Evolutionary conservation across 2,888 invertebrate species (phyloP), one percentile per base, ranked within the genome.

Genomic region (Chromoteleia sp.): DNA sequence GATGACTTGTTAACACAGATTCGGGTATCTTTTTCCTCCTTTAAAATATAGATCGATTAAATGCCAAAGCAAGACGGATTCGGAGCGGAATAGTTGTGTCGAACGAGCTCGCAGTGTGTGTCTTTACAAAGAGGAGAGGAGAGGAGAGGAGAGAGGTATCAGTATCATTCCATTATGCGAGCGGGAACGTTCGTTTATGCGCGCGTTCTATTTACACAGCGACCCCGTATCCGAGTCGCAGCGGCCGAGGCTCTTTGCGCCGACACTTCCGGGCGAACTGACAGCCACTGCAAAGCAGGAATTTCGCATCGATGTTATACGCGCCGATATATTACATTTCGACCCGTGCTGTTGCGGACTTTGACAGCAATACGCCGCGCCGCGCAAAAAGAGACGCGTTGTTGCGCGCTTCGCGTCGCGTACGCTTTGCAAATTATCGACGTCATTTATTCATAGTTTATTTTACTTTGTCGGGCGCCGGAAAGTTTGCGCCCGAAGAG

Each of bases 271-370:
- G 65, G 61, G 17, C 58, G 15, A 58, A 36, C 56, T 48, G 75
- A 75, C 75, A 67, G 58, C 58, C 58, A 45, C 45, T 73, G 73
- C 54, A 63, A 73, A 65, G 65, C 75, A 58, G 65, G 50, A 75
- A 75, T 75, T 56, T 67, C 50, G 56, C 65, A 30, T 65, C 58
- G 52, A 52, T 58, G 71, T 39, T 59, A 15, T 61, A 59, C 52
- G 58, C 41, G 25, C 45, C 48, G 58, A 65, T 65, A 75, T 75
- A 75, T 75, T 67, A 75, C 75, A 67, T 75, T 75, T 75, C 67
- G 65, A 58, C 5, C 75, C 41, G 43, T 36, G 43, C 29, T 33
- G 59, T 52, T 33, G 43, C 48, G 4, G 52, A 61, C 61, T 73
- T 73, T 73, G 75, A 65, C 75, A 58, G 65, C 75, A 67, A 75